Evolutionary conservation across 1,140 invertebrate genomes (phyloP).

Genomic region (Cherax quadricarinatus): DNA sequence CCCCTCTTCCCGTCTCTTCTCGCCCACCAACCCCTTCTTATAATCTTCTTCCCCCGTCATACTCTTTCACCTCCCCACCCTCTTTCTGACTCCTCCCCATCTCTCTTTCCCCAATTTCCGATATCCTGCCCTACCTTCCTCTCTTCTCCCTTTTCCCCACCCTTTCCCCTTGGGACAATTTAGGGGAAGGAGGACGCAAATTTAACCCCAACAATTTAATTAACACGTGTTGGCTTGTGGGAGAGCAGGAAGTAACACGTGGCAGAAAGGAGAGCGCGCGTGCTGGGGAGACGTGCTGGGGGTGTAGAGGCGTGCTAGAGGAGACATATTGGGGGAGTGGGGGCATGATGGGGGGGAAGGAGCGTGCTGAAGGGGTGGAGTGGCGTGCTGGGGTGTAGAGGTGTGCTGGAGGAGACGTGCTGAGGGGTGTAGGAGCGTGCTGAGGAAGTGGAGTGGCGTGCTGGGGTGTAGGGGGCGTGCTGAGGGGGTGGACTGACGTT

Average conservation of each 20-base stretch:
- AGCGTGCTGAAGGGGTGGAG: too few relatives aligned
- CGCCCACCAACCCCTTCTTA: background rate
- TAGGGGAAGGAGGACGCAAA: constrained; percentile 2
- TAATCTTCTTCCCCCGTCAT: background rate
- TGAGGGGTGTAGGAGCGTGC: too few relatives aligned
- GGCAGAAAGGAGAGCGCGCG: background rate
- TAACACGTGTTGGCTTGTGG: constrained; percentile 14
- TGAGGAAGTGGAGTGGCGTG: too few relatives aligned
- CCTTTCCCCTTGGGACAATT: background rate
- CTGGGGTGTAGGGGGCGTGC: too few relatives aligned
- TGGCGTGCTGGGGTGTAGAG: too few relatives aligned
- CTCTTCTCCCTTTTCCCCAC: background rate
- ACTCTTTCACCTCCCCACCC: background rate
- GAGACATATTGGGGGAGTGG: background rate
- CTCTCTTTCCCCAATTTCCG: constrained; percentile 9
- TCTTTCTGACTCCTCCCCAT: background rate
- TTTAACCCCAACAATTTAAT: constrained; percentile 43
- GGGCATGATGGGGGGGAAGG: too few relatives aligned
- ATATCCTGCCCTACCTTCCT: constrained; percentile 29
- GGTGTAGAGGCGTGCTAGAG: background rate
- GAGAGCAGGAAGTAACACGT: constrained; percentile 1
- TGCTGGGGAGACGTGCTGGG: background rate
- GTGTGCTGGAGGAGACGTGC: too few relatives aligned
- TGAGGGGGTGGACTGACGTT: too few relatives aligned
- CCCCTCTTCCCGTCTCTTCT: background rate